Percentiles rank a stretch among this genome's conserved stretches.
Evolutionary conservation across 2,113 vertebrate genomes (phyloP).

Genomic region (Podarcis muralis): DNA sequence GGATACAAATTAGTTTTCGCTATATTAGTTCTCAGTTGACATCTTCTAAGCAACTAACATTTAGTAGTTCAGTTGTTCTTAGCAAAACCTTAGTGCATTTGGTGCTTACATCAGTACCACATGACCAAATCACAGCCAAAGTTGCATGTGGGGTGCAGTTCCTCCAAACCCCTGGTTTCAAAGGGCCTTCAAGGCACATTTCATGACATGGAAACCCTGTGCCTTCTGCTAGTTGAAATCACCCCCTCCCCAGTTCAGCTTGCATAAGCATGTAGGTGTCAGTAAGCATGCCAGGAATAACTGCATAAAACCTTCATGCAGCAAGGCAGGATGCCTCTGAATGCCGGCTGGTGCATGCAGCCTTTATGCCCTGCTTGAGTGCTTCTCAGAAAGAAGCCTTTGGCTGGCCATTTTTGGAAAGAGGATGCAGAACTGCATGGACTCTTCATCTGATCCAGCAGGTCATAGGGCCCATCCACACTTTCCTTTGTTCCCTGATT

Average conservation of each 20-base stretch:
- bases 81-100: neutral
- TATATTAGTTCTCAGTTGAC: neutral
- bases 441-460: too few species aligned
- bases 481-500: too few species aligned
- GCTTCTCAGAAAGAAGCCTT: too few species aligned
- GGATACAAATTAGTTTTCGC: conserved; percentile 1
- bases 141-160: neutral
- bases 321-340: neutral
- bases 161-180: neutral
- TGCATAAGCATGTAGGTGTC: neutral
- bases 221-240: neutral
- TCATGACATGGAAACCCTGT: neutral
- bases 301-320: too few species aligned
- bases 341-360: neutral
- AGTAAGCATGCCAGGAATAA: neutral
- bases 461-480: too few species aligned
- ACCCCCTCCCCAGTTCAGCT: neutral
- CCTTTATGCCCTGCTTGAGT: neutral
- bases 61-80: conserved; percentile 18
- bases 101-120: neutral
- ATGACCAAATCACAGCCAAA: neutral
- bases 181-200: neutral
- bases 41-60: neutral
- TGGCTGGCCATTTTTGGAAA: too few species aligned
- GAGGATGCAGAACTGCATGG: too few species aligned